phyloP scores from a whole-genome alignment of 2,113 vertebrate species.

The Clarias magur region DNA sequence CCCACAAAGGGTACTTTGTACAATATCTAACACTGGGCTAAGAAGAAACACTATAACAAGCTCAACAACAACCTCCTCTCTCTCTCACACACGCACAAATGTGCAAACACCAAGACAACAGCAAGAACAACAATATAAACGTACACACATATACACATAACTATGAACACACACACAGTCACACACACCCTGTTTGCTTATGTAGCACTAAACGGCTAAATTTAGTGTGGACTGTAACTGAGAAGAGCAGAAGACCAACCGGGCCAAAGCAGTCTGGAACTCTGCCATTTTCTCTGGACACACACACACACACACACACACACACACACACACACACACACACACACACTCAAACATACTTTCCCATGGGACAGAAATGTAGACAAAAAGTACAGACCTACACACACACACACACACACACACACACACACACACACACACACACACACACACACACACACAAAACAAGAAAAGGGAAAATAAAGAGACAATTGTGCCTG shows the following conservation, averaged over 20 bases:
- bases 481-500: not conserved
- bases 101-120: not conserved
- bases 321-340: not conserved
- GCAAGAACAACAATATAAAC: not conserved
- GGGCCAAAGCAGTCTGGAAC: not conserved
- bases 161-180: not conserved
- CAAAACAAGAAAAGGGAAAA: not conserved
- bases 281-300: not conserved
- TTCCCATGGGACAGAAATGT: not conserved
- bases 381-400: not conserved
- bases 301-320: not conserved
- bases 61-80: too few species aligned
- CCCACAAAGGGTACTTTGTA: too few species aligned
- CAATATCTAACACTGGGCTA: too few species aligned
- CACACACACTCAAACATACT: not conserved
- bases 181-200: conserved; percentile 9
- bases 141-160: not conserved
- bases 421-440: not conserved
- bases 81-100: not conserved
- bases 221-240: conserved; percentile 30
- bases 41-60: too few species aligned
- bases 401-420: not conserved
- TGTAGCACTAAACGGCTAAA: not conserved
- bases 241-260: conserved; percentile 14
- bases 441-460: not conserved